A percentile compares a stretch with the other conserved stretches of the same genome.
phyloP scores from a whole-genome alignment of 2,113 vertebrate genomes.

The Odontophorus gujanensis region DNA sequence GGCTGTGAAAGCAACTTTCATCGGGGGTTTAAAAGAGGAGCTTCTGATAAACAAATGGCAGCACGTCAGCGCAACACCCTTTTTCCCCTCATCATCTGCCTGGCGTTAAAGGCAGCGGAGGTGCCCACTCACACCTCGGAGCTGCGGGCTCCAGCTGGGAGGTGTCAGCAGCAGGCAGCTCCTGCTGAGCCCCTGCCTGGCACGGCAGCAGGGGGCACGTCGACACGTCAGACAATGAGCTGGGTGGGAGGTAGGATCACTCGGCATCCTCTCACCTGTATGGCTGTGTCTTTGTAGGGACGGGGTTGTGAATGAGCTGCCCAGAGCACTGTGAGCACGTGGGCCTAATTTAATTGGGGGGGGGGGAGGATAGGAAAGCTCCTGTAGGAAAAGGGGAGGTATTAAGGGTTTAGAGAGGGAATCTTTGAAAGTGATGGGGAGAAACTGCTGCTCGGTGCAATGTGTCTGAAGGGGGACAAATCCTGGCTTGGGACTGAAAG shows the following conservation, averaged over 20 bases:
- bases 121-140: background rate
- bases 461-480: background rate
- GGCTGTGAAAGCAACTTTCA: background rate
- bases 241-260: background rate
- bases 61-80: background rate
- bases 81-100: background rate
- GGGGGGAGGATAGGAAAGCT: background rate
- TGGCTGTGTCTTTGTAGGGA: background rate
- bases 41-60: background rate
- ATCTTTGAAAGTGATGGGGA: background rate
- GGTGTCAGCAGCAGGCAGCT: background rate
- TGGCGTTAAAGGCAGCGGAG: fast-evolving
- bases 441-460: background rate
- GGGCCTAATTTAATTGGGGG: constrained; percentile 27
- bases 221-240: background rate
- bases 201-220: background rate
- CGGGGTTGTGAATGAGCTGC: background rate
- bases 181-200: background rate
- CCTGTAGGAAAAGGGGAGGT: background rate
- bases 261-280: background rate
- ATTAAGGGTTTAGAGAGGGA: background rate
- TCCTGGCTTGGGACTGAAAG: background rate
- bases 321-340: background rate
- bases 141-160: constrained; percentile 16
- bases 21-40: background rate